These are phyloP conservation scores for Spheniscus humboldti DNA, from an alignment of 2,797 vertebrate genomes.

Conservation along the genomic window DNA sequence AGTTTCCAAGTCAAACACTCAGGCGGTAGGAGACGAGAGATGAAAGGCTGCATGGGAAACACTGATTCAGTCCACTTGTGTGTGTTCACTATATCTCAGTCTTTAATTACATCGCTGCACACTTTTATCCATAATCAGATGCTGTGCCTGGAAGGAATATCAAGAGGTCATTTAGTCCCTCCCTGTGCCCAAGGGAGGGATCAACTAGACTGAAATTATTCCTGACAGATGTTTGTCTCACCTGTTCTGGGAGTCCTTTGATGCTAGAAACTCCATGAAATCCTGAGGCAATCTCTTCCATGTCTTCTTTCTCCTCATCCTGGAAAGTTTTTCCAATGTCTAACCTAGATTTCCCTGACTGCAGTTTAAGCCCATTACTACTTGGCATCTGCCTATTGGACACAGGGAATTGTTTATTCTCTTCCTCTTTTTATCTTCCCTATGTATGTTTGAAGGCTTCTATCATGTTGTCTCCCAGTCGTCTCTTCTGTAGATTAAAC, in stretches of 20 bases:
- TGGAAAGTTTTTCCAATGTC: not conserved
- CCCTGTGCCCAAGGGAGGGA: not conserved
- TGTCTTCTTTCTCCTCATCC: not conserved
- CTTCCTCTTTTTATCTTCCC: not conserved
- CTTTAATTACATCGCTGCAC: not conserved
- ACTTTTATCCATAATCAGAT: not conserved
- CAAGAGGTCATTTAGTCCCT: slow-evolving; percentile 6
- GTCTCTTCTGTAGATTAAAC: slow-evolving; percentile 1
- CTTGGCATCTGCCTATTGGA: not conserved
- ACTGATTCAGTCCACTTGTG: not conserved
- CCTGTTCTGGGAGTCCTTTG: not conserved
- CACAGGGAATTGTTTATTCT: not conserved
- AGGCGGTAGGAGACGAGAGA: not conserved
- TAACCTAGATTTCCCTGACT: not conserved
- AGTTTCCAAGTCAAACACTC: not conserved
- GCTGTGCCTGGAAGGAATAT: not conserved
- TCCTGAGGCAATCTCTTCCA: not conserved
- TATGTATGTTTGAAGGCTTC: not conserved
- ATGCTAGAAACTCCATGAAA: not conserved
- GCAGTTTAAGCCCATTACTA: not conserved
- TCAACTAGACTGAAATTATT: not conserved
- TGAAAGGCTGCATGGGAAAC: not conserved
- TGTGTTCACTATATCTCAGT: not conserved
- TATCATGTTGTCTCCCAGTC: not conserved
- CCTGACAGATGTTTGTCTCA: slow-evolving; percentile 14